A percentile compares a stretch with the other conserved stretches of the same genome.
Conservation (phyloP, 2,113 vertebrate genomes). For the Gymnorhina tibicen region DNA sequence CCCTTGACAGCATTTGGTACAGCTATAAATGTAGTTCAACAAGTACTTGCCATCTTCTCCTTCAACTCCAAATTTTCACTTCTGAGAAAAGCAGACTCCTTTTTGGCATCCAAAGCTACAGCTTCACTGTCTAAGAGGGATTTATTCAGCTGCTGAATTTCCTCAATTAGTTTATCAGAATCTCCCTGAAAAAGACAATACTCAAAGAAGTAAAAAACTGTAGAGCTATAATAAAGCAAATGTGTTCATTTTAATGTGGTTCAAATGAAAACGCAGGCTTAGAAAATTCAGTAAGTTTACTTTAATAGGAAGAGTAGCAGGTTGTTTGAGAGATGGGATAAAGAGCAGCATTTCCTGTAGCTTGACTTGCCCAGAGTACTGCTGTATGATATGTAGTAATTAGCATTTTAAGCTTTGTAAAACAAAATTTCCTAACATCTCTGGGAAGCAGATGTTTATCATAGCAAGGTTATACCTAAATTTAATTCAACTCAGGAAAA, state of each 20-base stretch:
- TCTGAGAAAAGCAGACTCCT: conserved; percentile 86
- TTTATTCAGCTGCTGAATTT: conserved; percentile 79
- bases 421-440: background rate
- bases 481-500: background rate
- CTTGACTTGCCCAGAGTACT: background rate
- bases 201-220: background rate
- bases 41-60: conserved; percentile 76
- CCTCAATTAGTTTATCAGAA: conserved; percentile 73
- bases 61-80: conserved; percentile 83
- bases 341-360: background rate
- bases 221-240: background rate
- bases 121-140: conserved; percentile 84
- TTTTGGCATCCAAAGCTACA: conserved; percentile 86
- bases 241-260: background rate
- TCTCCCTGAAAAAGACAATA: conserved; percentile 66
- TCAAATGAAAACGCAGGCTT: background rate
- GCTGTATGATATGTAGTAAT: background rate
- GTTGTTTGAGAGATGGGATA: background rate
- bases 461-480: background rate
- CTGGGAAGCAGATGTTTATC: background rate
- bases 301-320: background rate
- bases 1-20: background rate
- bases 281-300: background rate
- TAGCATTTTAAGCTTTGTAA: background rate
- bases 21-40: background rate